Base-by-base conservation (phyloP, 2,113 vertebrate genomes). In the Microtus ochrogaster region DNA sequence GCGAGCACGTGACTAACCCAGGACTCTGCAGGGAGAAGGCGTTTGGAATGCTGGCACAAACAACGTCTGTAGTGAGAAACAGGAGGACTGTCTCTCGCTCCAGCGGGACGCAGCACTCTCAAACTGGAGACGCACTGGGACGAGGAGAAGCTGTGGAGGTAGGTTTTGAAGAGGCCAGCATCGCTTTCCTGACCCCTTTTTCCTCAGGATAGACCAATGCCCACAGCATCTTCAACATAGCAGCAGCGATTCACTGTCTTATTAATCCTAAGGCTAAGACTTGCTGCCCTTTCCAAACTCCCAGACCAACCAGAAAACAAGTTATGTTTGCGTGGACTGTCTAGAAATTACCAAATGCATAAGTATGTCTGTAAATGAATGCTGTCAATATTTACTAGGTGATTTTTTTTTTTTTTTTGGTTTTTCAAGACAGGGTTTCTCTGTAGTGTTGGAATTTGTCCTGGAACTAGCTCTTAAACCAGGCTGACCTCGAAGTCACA, bases 1-100 rank as follows among this genome's bases (percentile, higher is more conserved):
- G 84, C 65, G 74, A 97, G 86, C 97, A 63, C 49, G 93, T 81
- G 79, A 95, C 63, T 96, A 92, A 96, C 89, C 90, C 96, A 90
- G n/a, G 90, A 97, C 94, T 65, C 78, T 89, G 96, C 28, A 36
- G 83, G 78, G 66, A 79, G 85, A 96, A 96, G 90, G 87, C 94
- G 91, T 93, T 79, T 65, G 86, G 3, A 78, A 65, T 11, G 30
- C 49, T 94, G 78, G 87, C 55, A 85, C 81, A 95, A 26, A 68
- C 89, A 55, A 36, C 95, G 5, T 87, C 49, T 55, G 74, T 88
- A 63, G 87, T 36, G 72, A 93, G 70, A n/a, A 63, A 78, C 65
- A 94, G 65, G 95, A 96, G 65, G 65, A 36, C 58, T 24, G 74
- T 95, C 74, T 93, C 73, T 65, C 6, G 36, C 33, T 79, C 63